These are phyloP conservation scores for Lucifuga dentata DNA, from an alignment of 2,113 vertebrate species.

Conservation along the genomic window DNA sequence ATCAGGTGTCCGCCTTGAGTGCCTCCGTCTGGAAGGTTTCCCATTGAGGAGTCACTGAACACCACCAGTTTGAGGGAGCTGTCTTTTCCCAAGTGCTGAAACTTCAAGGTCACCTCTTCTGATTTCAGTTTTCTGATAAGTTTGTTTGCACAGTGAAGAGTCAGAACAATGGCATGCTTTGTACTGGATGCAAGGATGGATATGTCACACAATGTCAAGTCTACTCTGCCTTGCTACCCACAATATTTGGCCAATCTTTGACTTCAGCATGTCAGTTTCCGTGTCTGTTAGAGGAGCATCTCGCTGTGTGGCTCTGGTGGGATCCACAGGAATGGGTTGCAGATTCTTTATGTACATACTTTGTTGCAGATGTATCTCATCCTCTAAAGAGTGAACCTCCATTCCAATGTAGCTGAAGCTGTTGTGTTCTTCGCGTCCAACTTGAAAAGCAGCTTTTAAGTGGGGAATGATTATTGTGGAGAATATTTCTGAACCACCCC, in stretches of 20 bases:
- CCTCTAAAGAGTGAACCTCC: constrained; percentile 1
- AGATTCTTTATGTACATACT: too few species aligned
- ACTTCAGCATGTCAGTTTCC: neutral
- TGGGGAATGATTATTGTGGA: constrained; percentile 8
- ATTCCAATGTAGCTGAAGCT: constrained; percentile 25
- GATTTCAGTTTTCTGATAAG: constrained; percentile 24
- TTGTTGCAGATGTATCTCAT: constrained; percentile 19
- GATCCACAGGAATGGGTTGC: too few species aligned
- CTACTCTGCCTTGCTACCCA: constrained; percentile 9
- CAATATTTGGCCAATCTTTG: constrained; percentile 31
- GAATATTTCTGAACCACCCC: constrained; percentile 12
- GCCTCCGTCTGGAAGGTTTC: constrained; percentile 20
- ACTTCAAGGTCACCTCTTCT: constrained; percentile 17
- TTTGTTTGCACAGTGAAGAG: constrained; percentile 30
- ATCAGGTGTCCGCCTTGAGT: constrained; percentile 18
- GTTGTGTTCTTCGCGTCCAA: constrained; percentile 19
- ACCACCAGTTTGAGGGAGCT: constrained; percentile 8
- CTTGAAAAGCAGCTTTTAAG: constrained; percentile 20
- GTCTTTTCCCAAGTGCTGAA: constrained; percentile 23
- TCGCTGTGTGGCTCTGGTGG: too few species aligned
- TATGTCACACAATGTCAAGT: constrained; percentile 15
- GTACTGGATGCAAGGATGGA: constrained; percentile 19
- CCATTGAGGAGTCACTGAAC: constrained; percentile 25
- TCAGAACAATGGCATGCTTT: constrained; percentile 22
- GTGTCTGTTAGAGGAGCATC: neutral